Conservation (phyloP, 2,888 invertebrate genomes). For the Bembecia ichneumoniformis region DNA sequence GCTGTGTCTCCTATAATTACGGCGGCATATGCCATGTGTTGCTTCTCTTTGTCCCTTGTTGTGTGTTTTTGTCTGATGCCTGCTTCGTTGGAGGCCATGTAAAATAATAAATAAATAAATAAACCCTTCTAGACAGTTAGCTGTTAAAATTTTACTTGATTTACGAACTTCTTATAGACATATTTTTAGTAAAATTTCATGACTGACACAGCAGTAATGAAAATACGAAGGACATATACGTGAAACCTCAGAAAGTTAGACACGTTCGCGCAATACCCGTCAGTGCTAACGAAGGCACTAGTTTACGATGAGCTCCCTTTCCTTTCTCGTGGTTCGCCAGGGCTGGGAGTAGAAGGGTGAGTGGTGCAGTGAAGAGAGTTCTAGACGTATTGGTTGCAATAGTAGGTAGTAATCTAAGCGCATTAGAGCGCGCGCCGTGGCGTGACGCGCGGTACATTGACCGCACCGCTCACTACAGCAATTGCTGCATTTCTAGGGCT, state of each 20-base stretch:
- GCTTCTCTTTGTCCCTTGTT: no score
- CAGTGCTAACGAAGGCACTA: conserved; percentile 28
- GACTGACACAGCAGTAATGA: not conserved
- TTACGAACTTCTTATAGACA: no score
- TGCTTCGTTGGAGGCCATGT: no score
- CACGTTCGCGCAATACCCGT: conserved; percentile 47
- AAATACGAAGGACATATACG: conserved; percentile 7
- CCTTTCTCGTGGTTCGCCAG: conserved; percentile 7
- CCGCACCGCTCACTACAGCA: conserved; percentile 54
- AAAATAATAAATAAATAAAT: no score
- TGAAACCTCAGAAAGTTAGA: conserved; percentile 52
- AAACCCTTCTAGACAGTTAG: no score
- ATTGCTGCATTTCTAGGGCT: conserved; percentile 58
- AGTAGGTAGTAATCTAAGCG: conserved; percentile 65
- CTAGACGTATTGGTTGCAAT: conserved; percentile 30
- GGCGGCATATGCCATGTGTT: no score
- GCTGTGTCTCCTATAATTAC: no score
- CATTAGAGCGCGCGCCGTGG: conserved; percentile 59
- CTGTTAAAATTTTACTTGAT: no score
- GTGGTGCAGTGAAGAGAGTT: conserved; percentile 15
- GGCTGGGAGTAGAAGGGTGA: conserved; percentile 8
- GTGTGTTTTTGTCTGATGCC: no score
- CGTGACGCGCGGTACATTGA: conserved; percentile 65
- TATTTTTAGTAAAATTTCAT: no score
- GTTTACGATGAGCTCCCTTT: conserved; percentile 17